These are phyloP conservation scores for Prionailurus viverrinus DNA, from an alignment of 2,113 vertebrate species.

Conservation along the genomic window DNA sequence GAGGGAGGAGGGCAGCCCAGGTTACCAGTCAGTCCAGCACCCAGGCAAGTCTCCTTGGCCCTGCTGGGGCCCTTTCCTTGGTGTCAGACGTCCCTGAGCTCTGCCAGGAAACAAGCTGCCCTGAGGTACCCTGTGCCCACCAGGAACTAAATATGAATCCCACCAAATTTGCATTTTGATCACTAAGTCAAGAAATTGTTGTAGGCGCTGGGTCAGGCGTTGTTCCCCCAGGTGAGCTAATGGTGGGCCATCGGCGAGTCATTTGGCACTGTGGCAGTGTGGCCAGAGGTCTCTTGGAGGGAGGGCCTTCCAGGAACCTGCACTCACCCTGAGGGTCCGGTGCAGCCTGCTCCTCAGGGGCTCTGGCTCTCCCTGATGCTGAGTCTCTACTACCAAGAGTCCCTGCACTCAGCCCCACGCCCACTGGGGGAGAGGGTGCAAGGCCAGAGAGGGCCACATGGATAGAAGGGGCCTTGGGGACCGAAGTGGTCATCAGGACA, in stretches of 20 bases:
- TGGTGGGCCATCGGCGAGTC: neutral
- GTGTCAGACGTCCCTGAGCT: neutral
- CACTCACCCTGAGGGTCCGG: neutral
- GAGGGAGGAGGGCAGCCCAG: neutral
- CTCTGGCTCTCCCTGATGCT: neutral
- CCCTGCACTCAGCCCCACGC: neutral
- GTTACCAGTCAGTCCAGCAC: neutral
- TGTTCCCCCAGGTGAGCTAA: neutral
- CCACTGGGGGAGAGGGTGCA: neutral
- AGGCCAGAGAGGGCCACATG: neutral
- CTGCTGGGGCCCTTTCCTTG: neutral
- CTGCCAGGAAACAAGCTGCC: neutral
- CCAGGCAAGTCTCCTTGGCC: neutral
- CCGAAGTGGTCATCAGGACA: neutral
- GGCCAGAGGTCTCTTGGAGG: neutral
- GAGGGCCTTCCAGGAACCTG: neutral
- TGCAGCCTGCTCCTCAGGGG: neutral
- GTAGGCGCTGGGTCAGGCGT: neutral
- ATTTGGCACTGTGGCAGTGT: neutral
- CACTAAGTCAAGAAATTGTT: neutral
- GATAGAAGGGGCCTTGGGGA: neutral
- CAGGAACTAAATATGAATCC: neutral
- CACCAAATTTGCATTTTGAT: neutral
- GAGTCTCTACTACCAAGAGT: neutral
- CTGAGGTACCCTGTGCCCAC: neutral